Percentiles rank a stretch among this genome's conserved stretches.
Evolutionary conservation across 2,888 invertebrate species (phyloP).

Genomic region (Nemotelus pantherinus): DNA sequence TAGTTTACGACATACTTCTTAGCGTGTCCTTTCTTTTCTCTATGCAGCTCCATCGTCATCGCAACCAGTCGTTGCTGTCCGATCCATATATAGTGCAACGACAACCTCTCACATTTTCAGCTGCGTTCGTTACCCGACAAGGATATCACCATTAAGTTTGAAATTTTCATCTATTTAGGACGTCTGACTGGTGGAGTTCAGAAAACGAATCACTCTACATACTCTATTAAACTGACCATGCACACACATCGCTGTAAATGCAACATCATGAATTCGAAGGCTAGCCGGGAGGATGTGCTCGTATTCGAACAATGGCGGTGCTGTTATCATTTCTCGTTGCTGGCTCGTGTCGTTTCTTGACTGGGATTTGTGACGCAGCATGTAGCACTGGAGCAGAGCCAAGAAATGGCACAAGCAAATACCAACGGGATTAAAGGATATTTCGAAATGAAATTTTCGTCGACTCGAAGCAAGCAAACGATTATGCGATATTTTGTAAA

Average conservation of each 20-base stretch:
- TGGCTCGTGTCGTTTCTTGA: constrained; percentile 4
- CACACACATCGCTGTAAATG: too few relatives aligned
- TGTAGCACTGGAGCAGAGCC: constrained; percentile 28
- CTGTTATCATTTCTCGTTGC: constrained; percentile 19
- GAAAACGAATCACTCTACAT: constrained; percentile 1
- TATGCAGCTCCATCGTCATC: constrained; percentile 12
- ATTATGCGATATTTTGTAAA: constrained; percentile 3
- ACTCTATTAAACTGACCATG: too few relatives aligned
- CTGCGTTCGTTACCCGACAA: constrained; percentile 2
- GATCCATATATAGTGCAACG: not conserved
- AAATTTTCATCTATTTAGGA: constrained; percentile 40
- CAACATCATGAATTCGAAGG: too few relatives aligned
- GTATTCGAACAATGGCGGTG: not conserved
- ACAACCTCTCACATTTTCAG: constrained; percentile 14
- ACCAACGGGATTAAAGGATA: constrained; percentile 49
- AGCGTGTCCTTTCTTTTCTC: not conserved
- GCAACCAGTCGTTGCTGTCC: constrained; percentile 14
- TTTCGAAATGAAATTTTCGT: constrained; percentile 49
- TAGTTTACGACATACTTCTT: constrained; percentile 15
- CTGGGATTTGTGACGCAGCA: constrained; percentile 19
- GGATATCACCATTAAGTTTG: constrained; percentile 41
- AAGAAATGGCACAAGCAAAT: constrained; percentile 38
- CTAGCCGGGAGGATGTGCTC: too few relatives aligned
- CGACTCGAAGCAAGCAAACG: constrained; percentile 27
- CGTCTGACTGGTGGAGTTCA: constrained; percentile 22